These are phyloP conservation scores for Falco novaeseelandiae DNA, from an alignment of 2,797 vertebrate species.

Conservation along the genomic window DNA sequence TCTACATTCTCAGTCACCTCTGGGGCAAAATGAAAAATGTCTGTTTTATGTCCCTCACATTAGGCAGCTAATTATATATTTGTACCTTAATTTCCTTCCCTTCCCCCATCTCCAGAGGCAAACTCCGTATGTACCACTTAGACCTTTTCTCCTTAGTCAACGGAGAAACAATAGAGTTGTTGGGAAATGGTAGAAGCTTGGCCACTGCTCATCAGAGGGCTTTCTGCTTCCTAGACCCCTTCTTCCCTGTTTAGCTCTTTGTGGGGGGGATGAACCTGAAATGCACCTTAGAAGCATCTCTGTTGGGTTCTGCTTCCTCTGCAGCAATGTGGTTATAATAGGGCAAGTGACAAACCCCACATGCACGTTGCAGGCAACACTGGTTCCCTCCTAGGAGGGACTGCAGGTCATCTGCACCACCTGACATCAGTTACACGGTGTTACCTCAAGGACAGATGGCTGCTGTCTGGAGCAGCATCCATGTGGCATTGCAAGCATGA, in stretches of 20 bases:
- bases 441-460: not conserved
- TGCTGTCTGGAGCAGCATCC: not conserved
- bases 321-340: not conserved
- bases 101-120: slow-evolving; percentile 39
- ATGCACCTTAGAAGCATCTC: not conserved
- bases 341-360: not conserved
- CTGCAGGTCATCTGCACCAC: not conserved
- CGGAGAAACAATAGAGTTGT: not conserved
- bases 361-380: not conserved
- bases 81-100: slow-evolving; percentile 64
- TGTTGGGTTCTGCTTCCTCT: not conserved
- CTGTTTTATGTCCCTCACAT: slow-evolving; percentile 48
- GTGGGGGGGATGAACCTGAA: not conserved
- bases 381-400: not conserved
- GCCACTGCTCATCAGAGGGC: not conserved
- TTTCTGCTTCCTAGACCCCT: not conserved
- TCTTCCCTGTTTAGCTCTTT: not conserved
- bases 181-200: not conserved
- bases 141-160: not conserved
- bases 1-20: slow-evolving; percentile 42
- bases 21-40: slow-evolving; percentile 63
- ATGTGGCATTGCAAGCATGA: rapidly evolving
- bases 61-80: slow-evolving; percentile 62
- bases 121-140: not conserved
- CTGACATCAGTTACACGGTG: not conserved